Conservation (phyloP, 2,113 vertebrate species). For the Hyperopisus bebe region DNA sequence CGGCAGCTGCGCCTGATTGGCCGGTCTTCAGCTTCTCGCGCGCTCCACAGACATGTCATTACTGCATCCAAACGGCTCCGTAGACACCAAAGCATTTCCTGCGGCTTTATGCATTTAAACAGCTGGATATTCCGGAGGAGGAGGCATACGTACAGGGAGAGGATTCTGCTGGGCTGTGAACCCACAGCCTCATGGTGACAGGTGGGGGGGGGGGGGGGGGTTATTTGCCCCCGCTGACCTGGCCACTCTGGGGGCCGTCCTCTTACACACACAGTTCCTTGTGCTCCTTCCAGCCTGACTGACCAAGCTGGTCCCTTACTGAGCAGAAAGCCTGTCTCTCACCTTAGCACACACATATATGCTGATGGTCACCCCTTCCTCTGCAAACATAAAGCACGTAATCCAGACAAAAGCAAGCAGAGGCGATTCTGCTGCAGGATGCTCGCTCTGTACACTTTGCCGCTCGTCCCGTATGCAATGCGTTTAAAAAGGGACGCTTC, state of each 20-base stretch:
- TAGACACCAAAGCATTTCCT: neutral
- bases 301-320: neutral
- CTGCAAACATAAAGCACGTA: constrained; percentile 24
- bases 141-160: neutral
- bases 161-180: neutral
- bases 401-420: constrained; percentile 48
- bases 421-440: constrained; percentile 37
- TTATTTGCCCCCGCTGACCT: neutral
- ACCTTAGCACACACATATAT: constrained; percentile 29
- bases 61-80: neutral
- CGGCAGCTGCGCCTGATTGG: constrained; percentile 38
- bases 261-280: neutral
- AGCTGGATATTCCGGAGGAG: neutral
- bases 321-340: neutral
- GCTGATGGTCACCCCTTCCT: constrained; percentile 35
- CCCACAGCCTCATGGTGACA: neutral
- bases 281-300: neutral
- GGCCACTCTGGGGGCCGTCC: neutral
- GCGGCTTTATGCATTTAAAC: neutral
- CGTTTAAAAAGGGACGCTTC: neutral
- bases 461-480: neutral
- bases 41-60: neutral
- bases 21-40: constrained; percentile 15
- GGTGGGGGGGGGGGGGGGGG: neutral
- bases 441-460: neutral